Evolutionary conservation across 2,888 invertebrate genomes (phyloP).

Genomic region (Dynastes maya): DNA sequence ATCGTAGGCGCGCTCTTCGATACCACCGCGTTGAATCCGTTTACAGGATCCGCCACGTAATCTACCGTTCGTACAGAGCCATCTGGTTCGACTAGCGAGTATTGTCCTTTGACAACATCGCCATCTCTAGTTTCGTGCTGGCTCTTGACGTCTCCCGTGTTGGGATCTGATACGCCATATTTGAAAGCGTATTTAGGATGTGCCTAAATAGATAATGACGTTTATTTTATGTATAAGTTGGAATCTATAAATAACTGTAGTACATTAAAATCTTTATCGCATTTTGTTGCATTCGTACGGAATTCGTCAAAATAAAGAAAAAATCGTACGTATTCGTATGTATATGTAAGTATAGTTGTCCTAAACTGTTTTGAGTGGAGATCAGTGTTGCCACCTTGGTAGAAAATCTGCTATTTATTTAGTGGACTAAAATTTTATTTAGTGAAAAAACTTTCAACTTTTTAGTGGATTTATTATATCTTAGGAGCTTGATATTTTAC

Average conservation of each 20-base stretch:
- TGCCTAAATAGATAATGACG: conserved; percentile 66
- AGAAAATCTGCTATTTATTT: no score
- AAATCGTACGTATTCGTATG: no score
- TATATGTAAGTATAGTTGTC: no score
- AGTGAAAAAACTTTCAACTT: no score
- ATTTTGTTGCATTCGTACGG: not conserved
- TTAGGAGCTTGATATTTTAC: no score
- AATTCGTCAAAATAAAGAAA: no score
- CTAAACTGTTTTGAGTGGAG: no score
- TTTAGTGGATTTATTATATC: no score
- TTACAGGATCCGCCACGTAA: conserved; percentile 75
- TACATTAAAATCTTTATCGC: not conserved
- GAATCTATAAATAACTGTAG: not conserved
- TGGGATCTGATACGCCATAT: conserved; percentile 77
- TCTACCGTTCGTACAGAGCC: conserved; percentile 69
- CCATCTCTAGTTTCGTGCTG: conserved; percentile 77
- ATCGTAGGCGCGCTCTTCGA: conserved; percentile 73
- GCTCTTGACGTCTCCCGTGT: conserved; percentile 76
- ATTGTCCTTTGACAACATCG: conserved; percentile 74
- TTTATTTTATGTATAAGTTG: no score
- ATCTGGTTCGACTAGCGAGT: conserved; percentile 70
- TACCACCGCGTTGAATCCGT: conserved; percentile 76
- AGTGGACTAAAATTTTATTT: no score
- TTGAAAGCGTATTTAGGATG: conserved; percentile 76
- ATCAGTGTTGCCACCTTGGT: no score